phyloP scores from a whole-genome alignment of 37 sponge, comb jelly and placozoan genomes.

The Halichondria panicea region DNA sequence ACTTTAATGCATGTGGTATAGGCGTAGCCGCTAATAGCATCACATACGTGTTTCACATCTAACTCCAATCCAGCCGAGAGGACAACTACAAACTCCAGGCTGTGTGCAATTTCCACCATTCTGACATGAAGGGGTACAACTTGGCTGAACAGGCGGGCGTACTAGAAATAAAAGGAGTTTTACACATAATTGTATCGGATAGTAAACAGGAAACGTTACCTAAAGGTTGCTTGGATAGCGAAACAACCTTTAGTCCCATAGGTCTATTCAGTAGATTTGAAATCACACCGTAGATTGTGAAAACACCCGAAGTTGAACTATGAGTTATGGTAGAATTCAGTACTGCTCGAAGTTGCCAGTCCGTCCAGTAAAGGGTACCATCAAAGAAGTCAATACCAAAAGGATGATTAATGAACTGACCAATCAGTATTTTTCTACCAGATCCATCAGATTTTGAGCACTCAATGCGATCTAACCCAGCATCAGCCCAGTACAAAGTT shows the following conservation, averaged over 20 bases:
- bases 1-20: neutral
- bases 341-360: too few relatives aligned
- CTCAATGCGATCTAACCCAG: constrained; percentile 47
- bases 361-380: constrained; percentile 60
- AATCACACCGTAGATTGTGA: too few relatives aligned
- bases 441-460: constrained; percentile 52
- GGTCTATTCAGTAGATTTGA: too few relatives aligned
- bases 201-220: too few relatives aligned
- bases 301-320: too few relatives aligned
- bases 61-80: neutral
- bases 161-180: too few relatives aligned
- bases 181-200: too few relatives aligned
- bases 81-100: constrained; percentile 2
- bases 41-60: neutral
- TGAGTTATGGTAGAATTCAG: too few relatives aligned
- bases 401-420: constrained; percentile 55
- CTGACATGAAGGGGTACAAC: constrained; percentile 4
- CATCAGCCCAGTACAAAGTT: constrained; percentile 79
- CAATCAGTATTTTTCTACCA: constrained; percentile 6
- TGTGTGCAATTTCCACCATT: constrained; percentile 15
- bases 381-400: constrained; percentile 45
- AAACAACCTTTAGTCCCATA: too few relatives aligned
- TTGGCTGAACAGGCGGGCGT: too few relatives aligned
- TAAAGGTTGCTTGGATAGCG: too few relatives aligned
- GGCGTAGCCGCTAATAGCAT: neutral